phyloP scores from a whole-genome alignment of 2,888 invertebrate genomes.

The Acleris laterana region DNA sequence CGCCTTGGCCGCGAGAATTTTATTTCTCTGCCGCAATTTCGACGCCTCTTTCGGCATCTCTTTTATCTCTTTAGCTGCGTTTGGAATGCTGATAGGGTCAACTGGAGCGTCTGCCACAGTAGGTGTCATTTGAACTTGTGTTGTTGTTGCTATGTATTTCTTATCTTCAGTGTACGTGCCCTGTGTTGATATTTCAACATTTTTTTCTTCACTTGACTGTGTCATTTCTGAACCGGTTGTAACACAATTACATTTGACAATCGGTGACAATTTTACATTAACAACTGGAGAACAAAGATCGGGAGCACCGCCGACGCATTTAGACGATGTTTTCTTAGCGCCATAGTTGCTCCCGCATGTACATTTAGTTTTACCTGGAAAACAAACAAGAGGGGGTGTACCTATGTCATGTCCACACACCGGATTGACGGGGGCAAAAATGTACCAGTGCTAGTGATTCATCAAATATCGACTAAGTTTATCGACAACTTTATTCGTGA shows the following conservation, averaged over 20 bases:
- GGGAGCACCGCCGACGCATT: slow-evolving; percentile 60
- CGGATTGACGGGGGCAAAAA: no score
- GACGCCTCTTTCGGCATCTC: background rate
- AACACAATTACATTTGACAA: slow-evolving; percentile 55
- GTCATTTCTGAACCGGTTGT: slow-evolving; percentile 53
- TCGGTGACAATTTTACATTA: slow-evolving; percentile 64
- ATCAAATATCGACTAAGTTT: no score
- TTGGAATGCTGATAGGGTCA: background rate
- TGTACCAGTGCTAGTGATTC: no score
- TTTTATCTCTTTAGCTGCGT: background rate
- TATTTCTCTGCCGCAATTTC: slow-evolving; percentile 15
- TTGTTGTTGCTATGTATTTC: slow-evolving; percentile 46
- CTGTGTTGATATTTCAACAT: slow-evolving; percentile 47
- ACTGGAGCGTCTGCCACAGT: background rate
- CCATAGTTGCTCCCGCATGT: slow-evolving; percentile 50
- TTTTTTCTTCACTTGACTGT: slow-evolving; percentile 37
- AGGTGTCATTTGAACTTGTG: slow-evolving; percentile 51
- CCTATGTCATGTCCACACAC: no score
- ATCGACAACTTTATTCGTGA: no score
- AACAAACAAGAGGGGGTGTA: no score
- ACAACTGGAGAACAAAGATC: slow-evolving; percentile 50
- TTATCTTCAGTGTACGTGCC: slow-evolving; percentile 51
- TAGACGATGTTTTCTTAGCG: slow-evolving; percentile 60
- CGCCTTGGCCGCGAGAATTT: slow-evolving; percentile 13
- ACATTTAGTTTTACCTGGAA: slow-evolving; percentile 53